A percentile compares a stretch with the other conserved stretches of the same genome.
phyloP scores from a whole-genome alignment of 2,797 vertebrate species.

The Typhlichthys eigenmanni region DNA sequence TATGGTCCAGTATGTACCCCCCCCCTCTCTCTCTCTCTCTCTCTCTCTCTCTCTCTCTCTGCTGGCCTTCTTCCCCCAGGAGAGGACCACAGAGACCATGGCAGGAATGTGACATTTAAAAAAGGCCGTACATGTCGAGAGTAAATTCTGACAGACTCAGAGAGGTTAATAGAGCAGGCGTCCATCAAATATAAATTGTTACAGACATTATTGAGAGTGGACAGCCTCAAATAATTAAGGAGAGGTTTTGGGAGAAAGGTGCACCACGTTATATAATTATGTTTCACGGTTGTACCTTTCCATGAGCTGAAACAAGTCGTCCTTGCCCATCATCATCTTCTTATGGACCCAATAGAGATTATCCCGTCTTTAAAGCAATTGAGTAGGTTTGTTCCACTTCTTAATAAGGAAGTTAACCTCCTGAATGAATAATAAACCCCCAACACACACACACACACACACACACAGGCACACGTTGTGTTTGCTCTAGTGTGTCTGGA shows the following conservation, averaged over 20 bases:
- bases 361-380: conserved; percentile 35
- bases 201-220: conserved; percentile 2
- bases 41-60: conserved; percentile 15
- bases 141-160: conserved; percentile 55
- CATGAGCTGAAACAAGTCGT: neutral
- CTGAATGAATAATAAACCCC: conserved; percentile 27
- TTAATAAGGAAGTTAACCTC: conserved; percentile 27
- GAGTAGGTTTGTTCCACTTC: no score
- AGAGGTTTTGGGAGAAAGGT: neutral
- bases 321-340: conserved; percentile 16
- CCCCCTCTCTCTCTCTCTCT: conserved; percentile 23
- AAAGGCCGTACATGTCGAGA: conserved; percentile 19
- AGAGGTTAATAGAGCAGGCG: conserved; percentile 41
- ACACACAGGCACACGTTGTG: conserved; percentile 34
- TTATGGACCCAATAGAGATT: conserved; percentile 41
- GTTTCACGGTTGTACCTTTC: neutral
- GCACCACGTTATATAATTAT: neutral
- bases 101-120: conserved; percentile 53
- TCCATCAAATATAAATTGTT: conserved; percentile 21
- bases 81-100: conserved; percentile 45
- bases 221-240: conserved; percentile 3
- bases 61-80: conserved; percentile 32
- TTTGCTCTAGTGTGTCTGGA: conserved; percentile 45
- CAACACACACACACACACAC: conserved; percentile 3
- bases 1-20: conserved; percentile 51